Base-by-base conservation (phyloP, 2,888 invertebrate genomes). In the Icerya purchasi region DNA sequence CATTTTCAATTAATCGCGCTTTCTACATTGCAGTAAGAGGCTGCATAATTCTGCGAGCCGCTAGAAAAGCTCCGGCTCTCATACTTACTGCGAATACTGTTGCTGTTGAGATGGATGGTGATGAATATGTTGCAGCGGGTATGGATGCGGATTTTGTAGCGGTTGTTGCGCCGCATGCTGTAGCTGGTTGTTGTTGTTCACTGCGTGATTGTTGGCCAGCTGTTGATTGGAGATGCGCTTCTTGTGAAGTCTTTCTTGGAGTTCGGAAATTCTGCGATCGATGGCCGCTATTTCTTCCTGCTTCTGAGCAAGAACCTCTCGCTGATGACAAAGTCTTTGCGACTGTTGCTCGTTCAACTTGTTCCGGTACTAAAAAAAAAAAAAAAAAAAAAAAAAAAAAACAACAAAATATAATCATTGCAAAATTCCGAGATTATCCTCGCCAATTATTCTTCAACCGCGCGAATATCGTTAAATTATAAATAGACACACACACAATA, bases 271-370 rank as follows among this genome's bases (percentile, higher is more conserved):
- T 67, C 92, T 77, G 67, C 88, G 83, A 75, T 96, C 94, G 69
- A 94, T 90, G 67, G 86, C 83, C 60, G 86, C 79, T 78, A 93
- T 83, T 74, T 96, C 93, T 65, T 90, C 89, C 70, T 92, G 90
- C 56, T 89, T 77, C 66, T 88, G 86, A 59, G 85, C 84, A 67
- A 94, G 75, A 53, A 89, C 85, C 68, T 92, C 87, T 63, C 89
- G 77, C 73, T 94, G 93, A 67, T 87, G 84, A 64, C 86, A 84
- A 66, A 96, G 78, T 67, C 91, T 81, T 65, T 84, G 86, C 75
- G 86, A 92, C 75, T 91, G 93, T 72, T 94, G 90, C 73, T 93
- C 86, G 73, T 92, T 91, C 73, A 94, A 76, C 73, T 93, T 93
- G 76, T 93, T 94, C 63, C 93, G 89, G 71, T 92, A 91, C 93